A percentile compares a stretch with the other conserved stretches of the same genome.
These are phyloP conservation scores for Taxidea taxus DNA, from an alignment of 2,113 vertebrate genomes.

Conservation along the genomic window DNA sequence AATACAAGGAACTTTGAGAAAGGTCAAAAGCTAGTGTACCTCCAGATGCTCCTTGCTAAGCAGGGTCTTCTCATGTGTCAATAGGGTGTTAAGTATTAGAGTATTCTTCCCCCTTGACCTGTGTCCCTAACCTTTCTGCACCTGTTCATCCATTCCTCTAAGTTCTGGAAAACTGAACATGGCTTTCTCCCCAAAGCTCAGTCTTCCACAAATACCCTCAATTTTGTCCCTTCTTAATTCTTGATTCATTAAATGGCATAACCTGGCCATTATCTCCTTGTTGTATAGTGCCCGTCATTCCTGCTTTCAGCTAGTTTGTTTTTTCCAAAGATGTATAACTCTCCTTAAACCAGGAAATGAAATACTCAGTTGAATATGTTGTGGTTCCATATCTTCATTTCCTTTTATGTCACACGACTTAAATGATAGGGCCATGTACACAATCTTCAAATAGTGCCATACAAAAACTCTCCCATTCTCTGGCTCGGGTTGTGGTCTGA, in stretches of 20 bases:
- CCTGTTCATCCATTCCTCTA: background rate
- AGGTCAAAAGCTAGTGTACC: background rate
- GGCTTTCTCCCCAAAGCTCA: background rate
- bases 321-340: background rate
- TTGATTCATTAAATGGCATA: background rate
- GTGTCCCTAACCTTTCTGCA: background rate
- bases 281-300: background rate
- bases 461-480: background rate
- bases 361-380: background rate
- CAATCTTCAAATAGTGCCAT: background rate
- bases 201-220: background rate
- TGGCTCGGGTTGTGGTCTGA: no score
- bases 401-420: background rate
- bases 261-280: background rate
- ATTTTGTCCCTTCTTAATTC: background rate
- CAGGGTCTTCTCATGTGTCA: background rate
- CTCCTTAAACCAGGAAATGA: background rate
- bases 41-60: background rate
- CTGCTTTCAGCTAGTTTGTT: background rate
- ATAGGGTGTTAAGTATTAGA: background rate
- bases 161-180: background rate
- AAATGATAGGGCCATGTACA: background rate
- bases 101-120: background rate
- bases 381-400: background rate
- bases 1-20: background rate